Evolutionary conservation across 2,113 vertebrate species (phyloP), one percentile per base, ranked within the genome.

Genomic region (Haliaeetus leucogaster): DNA sequence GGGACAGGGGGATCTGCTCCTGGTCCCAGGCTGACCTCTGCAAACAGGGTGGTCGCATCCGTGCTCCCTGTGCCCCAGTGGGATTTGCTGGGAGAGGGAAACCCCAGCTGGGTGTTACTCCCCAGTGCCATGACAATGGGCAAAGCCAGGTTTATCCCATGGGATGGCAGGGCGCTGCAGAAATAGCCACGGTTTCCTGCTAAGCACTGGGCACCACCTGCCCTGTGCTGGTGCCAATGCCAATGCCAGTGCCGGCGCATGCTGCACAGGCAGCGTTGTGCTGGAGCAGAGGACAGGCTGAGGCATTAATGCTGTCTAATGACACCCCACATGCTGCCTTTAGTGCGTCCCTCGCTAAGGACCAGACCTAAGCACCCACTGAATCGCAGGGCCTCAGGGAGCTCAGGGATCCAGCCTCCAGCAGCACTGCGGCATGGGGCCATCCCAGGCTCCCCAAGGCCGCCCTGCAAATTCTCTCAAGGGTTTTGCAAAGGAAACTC

Each of bases 21-120:
- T 42, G 29, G 9, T 30, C 5, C 22, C 45, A 17, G 62, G 26
- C 47, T 22, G 56, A 19, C 11, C 40, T 27, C 65, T 40, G 18
- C 45, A 13, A 14, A 8, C 5, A 1, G 40, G 17, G 16, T 32
- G 48, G 62, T 71, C 0, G 1, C 56, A 26, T 45, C 66, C 8
- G 0, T 6, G 36, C 16, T 25, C 40, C 2, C 3, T 20, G 42
- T 20, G 30, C 16, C 36, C 58, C 5, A 0, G 5, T 26, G 53
- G 76, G 84, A 18, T 53, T 47, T 50, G 19, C 38, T 47, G 84
- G 50, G 29, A 45, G 16, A 20, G 48, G 59, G 19, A 48, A 58
- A 14, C 5, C 53, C 68, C 63, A 20, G 43, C 38, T 26, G 61
- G 34, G 30, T 19, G 38, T 22, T 86, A 66, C 53, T 29, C 34